A percentile compares a stretch with the other conserved stretches of the same genome.
Conservation (phyloP, 2,888 invertebrate genomes). For the Tinea pellionella region DNA sequence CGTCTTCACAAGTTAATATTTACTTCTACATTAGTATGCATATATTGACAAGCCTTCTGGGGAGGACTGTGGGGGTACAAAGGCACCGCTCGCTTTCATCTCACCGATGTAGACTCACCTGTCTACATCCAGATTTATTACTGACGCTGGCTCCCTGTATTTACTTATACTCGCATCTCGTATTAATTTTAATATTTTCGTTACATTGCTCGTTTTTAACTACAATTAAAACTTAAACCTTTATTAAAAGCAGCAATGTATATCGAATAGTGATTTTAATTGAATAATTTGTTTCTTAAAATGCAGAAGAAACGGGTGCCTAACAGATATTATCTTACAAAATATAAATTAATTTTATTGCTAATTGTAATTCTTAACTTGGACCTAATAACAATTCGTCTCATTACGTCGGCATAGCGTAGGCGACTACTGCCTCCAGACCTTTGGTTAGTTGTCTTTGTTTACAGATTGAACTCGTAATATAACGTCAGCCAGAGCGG, state of each 20-base stretch:
- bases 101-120: conserved; percentile 22
- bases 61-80: conserved; percentile 27
- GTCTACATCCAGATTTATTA: conserved; percentile 12
- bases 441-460: too few species aligned
- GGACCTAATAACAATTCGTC: too few species aligned
- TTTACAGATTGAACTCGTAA: too few species aligned
- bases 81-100: conserved; percentile 47
- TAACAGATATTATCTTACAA: too few species aligned
- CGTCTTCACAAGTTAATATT: neutral
- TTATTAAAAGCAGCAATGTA: neutral
- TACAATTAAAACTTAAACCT: neutral
- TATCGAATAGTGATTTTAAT: neutral
- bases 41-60: conserved; percentile 12
- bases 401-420: too few species aligned
- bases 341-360: too few species aligned
- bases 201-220: neutral
- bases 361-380: too few species aligned
- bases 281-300: neutral
- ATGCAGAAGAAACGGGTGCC: too few species aligned
- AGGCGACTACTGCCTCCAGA: too few species aligned
- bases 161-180: neutral
- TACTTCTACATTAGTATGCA: conserved; percentile 7
- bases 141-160: neutral
- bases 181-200: neutral
- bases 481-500: too few species aligned